These are phyloP conservation scores for Fukomys damarensis DNA, from an alignment of 2,113 vertebrate species.

Conservation along the genomic window DNA sequence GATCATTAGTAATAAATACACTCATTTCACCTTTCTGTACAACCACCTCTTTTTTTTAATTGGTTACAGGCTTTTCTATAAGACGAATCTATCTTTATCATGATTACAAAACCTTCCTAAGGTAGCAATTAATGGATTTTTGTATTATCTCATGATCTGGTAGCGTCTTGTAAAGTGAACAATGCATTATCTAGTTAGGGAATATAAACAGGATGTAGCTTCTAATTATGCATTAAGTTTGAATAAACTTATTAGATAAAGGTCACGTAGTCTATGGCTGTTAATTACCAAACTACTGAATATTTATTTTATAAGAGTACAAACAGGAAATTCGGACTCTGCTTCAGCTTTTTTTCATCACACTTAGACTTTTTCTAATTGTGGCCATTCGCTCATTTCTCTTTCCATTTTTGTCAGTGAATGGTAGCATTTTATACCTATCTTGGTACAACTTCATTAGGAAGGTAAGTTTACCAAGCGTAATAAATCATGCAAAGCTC, in stretches of 20 bases:
- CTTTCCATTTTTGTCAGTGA: background rate
- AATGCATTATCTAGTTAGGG: background rate
- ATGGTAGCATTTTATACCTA: background rate
- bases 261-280: background rate
- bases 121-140: background rate
- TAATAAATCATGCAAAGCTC: background rate
- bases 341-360: background rate
- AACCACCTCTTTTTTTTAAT: slow-evolving; percentile 32
- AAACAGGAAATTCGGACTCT: background rate
- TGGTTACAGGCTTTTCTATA: background rate
- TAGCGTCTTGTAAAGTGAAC: background rate
- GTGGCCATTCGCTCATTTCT: background rate
- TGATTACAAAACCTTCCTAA: slow-evolving; percentile 13
- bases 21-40: background rate
- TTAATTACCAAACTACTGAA: background rate
- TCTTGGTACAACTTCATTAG: slow-evolving; percentile 8
- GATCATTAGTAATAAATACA: background rate
- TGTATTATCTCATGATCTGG: background rate
- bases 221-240: background rate
- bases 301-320: background rate
- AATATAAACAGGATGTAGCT: background rate
- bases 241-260: background rate
- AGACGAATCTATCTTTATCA: background rate
- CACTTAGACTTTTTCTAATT: background rate
- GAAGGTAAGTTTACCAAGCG: background rate